A percentile compares a stretch with the other conserved stretches of the same genome.
Evolutionary conservation across 1,140 invertebrate species (phyloP).

Genomic region (Hormaphis cornu): DNA sequence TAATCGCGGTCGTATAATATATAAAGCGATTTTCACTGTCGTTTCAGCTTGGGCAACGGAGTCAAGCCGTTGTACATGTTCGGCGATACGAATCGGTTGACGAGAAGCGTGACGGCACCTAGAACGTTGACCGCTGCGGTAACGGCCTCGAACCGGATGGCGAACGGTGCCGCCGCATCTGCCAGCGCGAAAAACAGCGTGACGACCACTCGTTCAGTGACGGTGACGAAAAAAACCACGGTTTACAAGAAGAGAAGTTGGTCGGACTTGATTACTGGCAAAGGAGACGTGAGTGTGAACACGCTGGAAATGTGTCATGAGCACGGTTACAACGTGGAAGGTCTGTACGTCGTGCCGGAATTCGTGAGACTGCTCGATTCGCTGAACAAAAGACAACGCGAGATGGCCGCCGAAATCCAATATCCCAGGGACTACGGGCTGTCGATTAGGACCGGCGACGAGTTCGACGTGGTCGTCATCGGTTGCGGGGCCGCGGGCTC

Average conservation of each 20-base stretch:
- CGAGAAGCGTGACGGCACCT: background rate
- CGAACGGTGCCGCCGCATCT: background rate
- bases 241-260: background rate
- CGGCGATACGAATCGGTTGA: background rate
- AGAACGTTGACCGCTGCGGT: too few relatives aligned
- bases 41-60: slow-evolving; percentile 5
- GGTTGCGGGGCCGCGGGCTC: slow-evolving; percentile 9
- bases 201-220: slow-evolving; percentile 2
- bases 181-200: too few relatives aligned
- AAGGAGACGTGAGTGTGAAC: background rate
- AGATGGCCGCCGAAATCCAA: background rate
- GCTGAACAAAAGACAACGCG: background rate
- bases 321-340: slow-evolving; percentile 13
- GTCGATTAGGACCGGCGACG: background rate
- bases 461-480: background rate
- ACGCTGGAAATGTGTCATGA: background rate
- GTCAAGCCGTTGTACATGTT: background rate
- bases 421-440: slow-evolving; percentile 21
- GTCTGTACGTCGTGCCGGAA: background rate
- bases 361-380: background rate
- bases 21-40: too few relatives aligned
- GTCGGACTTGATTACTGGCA: background rate
- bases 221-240: background rate
- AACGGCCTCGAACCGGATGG: too few relatives aligned
- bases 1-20: too few relatives aligned